These are phyloP conservation scores for Takifugu flavidus DNA, from an alignment of 2,113 vertebrate species.

Conservation along the genomic window DNA sequence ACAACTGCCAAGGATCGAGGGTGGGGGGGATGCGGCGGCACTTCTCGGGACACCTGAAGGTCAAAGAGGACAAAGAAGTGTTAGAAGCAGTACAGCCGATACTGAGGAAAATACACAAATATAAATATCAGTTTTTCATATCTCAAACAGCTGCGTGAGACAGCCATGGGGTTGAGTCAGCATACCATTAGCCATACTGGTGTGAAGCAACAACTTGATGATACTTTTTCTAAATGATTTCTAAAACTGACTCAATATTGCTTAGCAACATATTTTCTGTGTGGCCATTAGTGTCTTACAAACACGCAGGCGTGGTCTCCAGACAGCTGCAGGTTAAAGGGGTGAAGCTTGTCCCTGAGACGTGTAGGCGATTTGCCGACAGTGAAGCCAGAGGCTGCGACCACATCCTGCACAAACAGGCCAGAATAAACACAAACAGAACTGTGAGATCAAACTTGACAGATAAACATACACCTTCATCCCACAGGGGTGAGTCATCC, in stretches of 20 bases:
- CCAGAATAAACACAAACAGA: slow-evolving; percentile 12
- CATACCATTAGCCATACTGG: too few relatives aligned
- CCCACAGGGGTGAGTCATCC: slow-evolving; percentile 8
- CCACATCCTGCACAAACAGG: slow-evolving; percentile 58
- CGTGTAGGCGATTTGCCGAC: slow-evolving; percentile 67
- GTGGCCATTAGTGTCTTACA: slow-evolving; percentile 46
- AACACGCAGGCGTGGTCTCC: slow-evolving; percentile 55
- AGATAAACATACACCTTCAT: slow-evolving; percentile 14
- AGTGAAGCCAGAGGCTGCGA: slow-evolving; percentile 64
- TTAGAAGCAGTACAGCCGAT: too few relatives aligned
- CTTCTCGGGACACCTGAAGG: slow-evolving; percentile 49
- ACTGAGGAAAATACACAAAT: too few relatives aligned
- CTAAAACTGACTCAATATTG: too few relatives aligned
- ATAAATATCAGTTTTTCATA: too few relatives aligned
- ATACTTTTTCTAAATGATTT: too few relatives aligned
- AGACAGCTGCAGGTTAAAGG: slow-evolving; percentile 67
- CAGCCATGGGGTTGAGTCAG: too few relatives aligned
- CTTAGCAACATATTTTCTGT: background rate
- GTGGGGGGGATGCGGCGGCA: background rate
- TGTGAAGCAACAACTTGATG: too few relatives aligned
- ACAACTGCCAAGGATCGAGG: background rate
- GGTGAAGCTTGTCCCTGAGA: slow-evolving; percentile 62
- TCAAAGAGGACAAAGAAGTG: background rate
- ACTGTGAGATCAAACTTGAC: background rate
- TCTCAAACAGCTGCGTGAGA: too few relatives aligned